Base-by-base conservation (phyloP, 2,888 invertebrate species). In the Acanthosoma haemorrhoidale region DNA sequence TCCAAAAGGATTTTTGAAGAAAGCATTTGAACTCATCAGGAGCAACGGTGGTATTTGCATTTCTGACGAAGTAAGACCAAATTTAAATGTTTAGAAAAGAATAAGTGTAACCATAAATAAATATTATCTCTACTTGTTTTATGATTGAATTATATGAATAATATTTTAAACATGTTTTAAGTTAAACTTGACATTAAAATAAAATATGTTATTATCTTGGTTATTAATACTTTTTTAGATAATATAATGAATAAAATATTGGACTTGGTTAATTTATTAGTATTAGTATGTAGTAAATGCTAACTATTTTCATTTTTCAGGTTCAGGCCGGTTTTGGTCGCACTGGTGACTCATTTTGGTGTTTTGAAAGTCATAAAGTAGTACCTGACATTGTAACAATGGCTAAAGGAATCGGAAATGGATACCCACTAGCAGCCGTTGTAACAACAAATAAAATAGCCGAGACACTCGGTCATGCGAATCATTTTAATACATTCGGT, bases 261-360 rank as follows among this genome's bases (percentile, higher is more conserved):
- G n/a, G n/a, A n/a, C n/a, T n/a, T n/a, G n/a, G n/a, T n/a, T n/a
- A n/a, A n/a, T n/a, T n/a, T n/a, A n/a, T n/a, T n/a, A n/a, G n/a
- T n/a, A n/a, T n/a, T n/a, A n/a, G n/a, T n/a, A n/a, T n/a, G n/a
- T n/a, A n/a, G n/a, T n/a, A n/a, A n/a, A n/a, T n/a, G n/a, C n/a
- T n/a, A n/a, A n/a, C n/a, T n/a, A 18, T 38, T 39, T 57, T 21
- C 31, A 2, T 60, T 16, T 51, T 57, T 43, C 74, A 89, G 89
- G 94, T 97, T 0, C 98, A 98, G 83, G 94, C 96, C 1, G 98
- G 98, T 2, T 96, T 99, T 78, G 98, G 95, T 0, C 84, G 98
- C 71, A 92, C 94, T 0, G 98, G 98, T 0, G 91, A 92, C 61
- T 86, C 92, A 77, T 98, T 89, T 81, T 98, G 98, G 98, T 96